phyloP scores from a whole-genome alignment of 92 coral and sea anemone species.

The Phenganax subtilis region DNA sequence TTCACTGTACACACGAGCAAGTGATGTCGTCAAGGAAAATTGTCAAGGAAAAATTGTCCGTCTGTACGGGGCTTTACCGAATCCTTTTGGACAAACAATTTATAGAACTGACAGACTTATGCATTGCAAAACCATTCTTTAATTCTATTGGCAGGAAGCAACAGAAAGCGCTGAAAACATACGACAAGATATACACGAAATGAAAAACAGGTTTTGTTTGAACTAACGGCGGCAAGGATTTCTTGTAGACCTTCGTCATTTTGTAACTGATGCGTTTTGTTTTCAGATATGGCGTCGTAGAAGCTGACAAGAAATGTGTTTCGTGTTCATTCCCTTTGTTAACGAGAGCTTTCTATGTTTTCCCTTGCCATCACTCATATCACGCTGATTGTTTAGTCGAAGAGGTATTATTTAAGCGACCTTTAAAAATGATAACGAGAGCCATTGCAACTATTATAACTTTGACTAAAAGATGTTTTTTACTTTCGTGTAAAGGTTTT shows the following conservation, averaged over 20 bases:
- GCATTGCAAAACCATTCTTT: not conserved
- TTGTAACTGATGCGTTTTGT: not conserved
- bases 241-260: not conserved
- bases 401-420: slow-evolving; percentile 48
- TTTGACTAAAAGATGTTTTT: not conserved
- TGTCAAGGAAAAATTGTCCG: too few relatives aligned
- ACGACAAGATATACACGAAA: slow-evolving; percentile 80
- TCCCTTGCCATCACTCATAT: slow-evolving; percentile 87
- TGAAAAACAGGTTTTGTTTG: slow-evolving; percentile 68
- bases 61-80: not conserved
- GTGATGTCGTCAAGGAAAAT: too few relatives aligned
- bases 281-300: slow-evolving; percentile 76
- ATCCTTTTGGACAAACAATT: not conserved
- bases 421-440: not conserved
- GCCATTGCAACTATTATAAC: not conserved
- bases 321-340: slow-evolving; percentile 84
- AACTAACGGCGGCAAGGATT: not conserved
- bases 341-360: slow-evolving; percentile 83
- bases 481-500: slow-evolving; percentile 51
- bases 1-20: too few relatives aligned
- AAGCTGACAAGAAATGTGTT: slow-evolving; percentile 83
- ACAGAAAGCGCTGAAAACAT: slow-evolving; percentile 92
- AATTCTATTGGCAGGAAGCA: slow-evolving; percentile 58
- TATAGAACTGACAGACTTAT: not conserved
- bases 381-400: slow-evolving; percentile 83